phyloP scores from a whole-genome alignment of 1,140 invertebrate genomes.

The Subanguina moxae region DNA sequence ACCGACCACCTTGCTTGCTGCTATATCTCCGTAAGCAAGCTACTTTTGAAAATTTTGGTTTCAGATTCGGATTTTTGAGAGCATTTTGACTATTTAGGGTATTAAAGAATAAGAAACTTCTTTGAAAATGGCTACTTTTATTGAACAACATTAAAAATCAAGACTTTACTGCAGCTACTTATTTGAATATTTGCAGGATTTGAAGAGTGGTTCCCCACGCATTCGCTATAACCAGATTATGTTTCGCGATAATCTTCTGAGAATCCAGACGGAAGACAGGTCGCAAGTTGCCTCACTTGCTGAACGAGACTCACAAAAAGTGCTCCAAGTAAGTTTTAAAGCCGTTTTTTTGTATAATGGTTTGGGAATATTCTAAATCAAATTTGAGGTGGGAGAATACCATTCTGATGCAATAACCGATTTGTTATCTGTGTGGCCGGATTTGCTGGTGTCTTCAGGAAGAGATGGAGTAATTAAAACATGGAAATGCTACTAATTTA shows the following conservation, averaged over 20 bases:
- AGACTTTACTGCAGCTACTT: no score
- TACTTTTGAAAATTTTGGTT: no score
- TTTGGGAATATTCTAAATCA: slow-evolving; percentile 11
- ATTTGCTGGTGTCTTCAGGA: slow-evolving; percentile 41
- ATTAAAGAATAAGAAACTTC: no score
- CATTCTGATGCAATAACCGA: slow-evolving; percentile 41
- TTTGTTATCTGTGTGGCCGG: slow-evolving; percentile 37
- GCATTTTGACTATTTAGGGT: no score
- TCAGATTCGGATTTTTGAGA: no score
- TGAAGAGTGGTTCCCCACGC: slow-evolving; percentile 12
- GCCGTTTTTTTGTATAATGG: no score
- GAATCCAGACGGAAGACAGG: slow-evolving; percentile 23
- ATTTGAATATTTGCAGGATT: slow-evolving; percentile 3
- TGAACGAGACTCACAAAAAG: not conserved
- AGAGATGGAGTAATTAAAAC: slow-evolving; percentile 46
- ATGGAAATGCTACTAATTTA: slow-evolving; percentile 29
- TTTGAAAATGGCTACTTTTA: no score
- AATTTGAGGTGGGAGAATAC: slow-evolving; percentile 34
- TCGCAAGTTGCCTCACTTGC: slow-evolving; percentile 15
- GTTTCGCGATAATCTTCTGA: slow-evolving; percentile 12
- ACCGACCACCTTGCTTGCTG: no score
- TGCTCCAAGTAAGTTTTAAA: slow-evolving; percentile 3
- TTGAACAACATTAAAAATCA: no score
- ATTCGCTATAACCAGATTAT: slow-evolving; percentile 28
- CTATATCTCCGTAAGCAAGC: no score